These are phyloP conservation scores for Chloropsis hardwickii DNA, from an alignment of 2,113 vertebrate species.

Conservation along the genomic window DNA sequence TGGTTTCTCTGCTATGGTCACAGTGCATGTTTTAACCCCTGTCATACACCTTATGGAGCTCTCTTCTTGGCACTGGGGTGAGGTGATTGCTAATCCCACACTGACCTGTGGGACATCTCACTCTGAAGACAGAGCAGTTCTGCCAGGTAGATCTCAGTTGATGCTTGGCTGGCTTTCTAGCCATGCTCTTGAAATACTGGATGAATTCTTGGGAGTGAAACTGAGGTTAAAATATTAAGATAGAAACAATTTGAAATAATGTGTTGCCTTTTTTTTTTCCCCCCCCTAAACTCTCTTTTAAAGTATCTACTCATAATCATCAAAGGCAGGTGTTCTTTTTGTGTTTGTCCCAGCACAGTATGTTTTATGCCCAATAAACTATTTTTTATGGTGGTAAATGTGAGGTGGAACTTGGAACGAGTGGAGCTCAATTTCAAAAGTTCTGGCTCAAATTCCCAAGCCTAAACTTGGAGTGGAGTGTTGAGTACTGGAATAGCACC, in stretches of 20 bases:
- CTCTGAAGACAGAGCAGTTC: neutral
- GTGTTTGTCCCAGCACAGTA: neutral
- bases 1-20: slow-evolving; percentile 24
- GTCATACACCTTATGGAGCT: neutral
- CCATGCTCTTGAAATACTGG: neutral
- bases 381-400: neutral
- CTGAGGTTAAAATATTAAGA: neutral
- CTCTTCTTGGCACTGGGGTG: neutral
- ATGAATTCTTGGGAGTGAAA: neutral
- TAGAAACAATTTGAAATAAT: neutral
- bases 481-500: neutral
- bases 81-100: neutral
- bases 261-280: rapidly evolving
- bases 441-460: neutral
- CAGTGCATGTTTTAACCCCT: slow-evolving; percentile 16
- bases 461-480: neutral
- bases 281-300: neutral
- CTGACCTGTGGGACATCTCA: neutral
- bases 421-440: neutral
- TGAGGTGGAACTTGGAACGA: neutral
- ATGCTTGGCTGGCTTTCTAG: neutral
- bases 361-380: neutral
- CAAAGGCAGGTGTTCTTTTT: neutral
- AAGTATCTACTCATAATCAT: neutral
- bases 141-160: neutral